phyloP scores from a whole-genome alignment of 2,888 invertebrate genomes.

The Autographa pulchrina region DNA sequence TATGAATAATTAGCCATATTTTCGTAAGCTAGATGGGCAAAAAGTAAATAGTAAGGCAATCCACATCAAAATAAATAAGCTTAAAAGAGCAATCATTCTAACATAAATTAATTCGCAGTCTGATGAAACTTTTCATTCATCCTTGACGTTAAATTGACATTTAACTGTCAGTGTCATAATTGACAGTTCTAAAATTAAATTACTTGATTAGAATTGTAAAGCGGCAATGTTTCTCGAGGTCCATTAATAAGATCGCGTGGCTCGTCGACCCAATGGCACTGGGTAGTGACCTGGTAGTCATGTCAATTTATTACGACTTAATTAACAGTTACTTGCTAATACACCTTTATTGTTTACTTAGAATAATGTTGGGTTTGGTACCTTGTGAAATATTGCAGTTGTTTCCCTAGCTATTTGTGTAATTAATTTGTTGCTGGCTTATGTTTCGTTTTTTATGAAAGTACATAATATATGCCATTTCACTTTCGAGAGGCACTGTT shows the following conservation, averaged over 20 bases:
- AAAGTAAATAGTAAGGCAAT: too few species aligned
- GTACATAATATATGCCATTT: too few species aligned
- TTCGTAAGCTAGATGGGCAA: too few species aligned
- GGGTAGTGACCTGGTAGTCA: conserved; percentile 6
- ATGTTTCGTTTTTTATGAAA: too few species aligned
- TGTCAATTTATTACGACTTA: conserved; percentile 22
- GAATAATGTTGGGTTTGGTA: neutral
- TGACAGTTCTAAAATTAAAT: conserved; percentile 13
- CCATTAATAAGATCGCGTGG: conserved; percentile 50
- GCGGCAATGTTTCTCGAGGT: conserved; percentile 26
- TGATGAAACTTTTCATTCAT: neutral
- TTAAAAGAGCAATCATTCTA: too few species aligned
- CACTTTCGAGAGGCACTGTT: too few species aligned
- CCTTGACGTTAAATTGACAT: neutral
- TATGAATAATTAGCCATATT: too few species aligned
- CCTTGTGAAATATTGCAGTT: neutral
- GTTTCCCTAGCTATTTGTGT: neutral
- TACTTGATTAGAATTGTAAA: conserved; percentile 36
- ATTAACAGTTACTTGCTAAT: conserved; percentile 20
- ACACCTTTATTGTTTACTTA: neutral
- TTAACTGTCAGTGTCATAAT: conserved; percentile 2
- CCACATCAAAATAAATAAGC: neutral
- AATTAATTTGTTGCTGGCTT: neutral
- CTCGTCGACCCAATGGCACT: conserved; percentile 6
- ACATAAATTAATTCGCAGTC: neutral